Evolutionary conservation across 1,140 invertebrate genomes (phyloP).

Genomic region (Caenorhabditis briggsae): DNA sequence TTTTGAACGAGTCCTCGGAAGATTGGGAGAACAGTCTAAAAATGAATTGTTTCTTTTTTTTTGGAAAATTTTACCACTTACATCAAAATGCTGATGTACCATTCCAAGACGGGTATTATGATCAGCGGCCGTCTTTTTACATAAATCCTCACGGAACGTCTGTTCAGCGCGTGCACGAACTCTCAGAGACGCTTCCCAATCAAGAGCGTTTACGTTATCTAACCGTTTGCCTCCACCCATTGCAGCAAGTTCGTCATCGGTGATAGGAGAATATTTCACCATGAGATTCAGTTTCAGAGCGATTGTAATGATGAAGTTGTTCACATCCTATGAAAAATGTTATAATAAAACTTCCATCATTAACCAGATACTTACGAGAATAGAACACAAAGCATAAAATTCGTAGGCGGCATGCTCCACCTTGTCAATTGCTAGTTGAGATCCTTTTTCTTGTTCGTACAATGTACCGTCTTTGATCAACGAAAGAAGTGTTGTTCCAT

Average conservation of each 20-base stretch:
- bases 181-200: slow-evolving; percentile 37
- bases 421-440: not conserved
- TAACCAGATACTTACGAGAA: not conserved
- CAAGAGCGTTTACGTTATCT: not conserved
- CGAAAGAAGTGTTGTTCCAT: not conserved
- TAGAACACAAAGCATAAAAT: slow-evolving; percentile 1
- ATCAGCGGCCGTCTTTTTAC: slow-evolving; percentile 1
- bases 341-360: not conserved
- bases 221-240: slow-evolving; percentile 19
- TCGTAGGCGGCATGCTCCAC: slow-evolving; percentile 3
- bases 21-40: slow-evolving; percentile 30
- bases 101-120: slow-evolving; percentile 16
- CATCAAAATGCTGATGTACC: slow-evolving; percentile 32
- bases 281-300: not conserved
- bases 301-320: slow-evolving; percentile 26
- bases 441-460: slow-evolving; percentile 8
- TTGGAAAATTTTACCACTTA: not conserved
- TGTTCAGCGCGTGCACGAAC: slow-evolving; percentile 37
- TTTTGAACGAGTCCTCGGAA: slow-evolving; percentile 17
- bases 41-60: not conserved
- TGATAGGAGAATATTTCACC: not conserved
- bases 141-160: not conserved
- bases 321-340: not conserved
- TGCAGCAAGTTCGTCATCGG: not conserved
- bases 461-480: not conserved